Evolutionary conservation across 2,113 vertebrate species (phyloP).

Genomic region (Xiphophorus couchianus): DNA sequence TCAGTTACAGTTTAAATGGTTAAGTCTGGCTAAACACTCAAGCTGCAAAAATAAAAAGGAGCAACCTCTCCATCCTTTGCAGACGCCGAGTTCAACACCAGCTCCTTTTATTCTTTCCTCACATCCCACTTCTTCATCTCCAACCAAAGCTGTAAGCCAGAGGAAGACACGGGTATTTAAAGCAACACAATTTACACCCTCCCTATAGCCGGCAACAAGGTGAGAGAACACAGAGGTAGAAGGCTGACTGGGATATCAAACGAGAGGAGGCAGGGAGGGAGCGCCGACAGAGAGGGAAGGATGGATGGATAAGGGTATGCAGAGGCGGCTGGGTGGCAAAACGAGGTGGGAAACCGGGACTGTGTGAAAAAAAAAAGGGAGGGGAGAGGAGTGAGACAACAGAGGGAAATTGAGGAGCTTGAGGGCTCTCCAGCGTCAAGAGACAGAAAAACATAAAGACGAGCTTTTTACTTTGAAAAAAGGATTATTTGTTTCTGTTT

Average conservation of each 20-base stretch:
- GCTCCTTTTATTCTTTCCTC: conserved; percentile 30
- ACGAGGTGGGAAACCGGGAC: conserved; percentile 21
- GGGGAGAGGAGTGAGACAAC: conserved; percentile 26
- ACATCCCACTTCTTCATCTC: conserved; percentile 22
- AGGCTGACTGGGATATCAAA: conserved; percentile 49
- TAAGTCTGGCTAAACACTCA: conserved; percentile 52
- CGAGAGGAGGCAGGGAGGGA: conserved; percentile 11
- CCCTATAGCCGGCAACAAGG: conserved; percentile 38
- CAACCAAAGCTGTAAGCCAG: conserved; percentile 49
- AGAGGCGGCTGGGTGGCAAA: conserved; percentile 44
- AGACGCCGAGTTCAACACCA: conserved; percentile 60
- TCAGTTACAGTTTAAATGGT: conserved; percentile 61
- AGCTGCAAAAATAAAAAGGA: conserved; percentile 39
- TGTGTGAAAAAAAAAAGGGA: conserved; percentile 1
- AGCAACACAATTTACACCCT: conserved; percentile 79
- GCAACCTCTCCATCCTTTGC: conserved; percentile 58
- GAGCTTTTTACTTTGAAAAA: not conserved
- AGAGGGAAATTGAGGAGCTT: conserved; percentile 21
- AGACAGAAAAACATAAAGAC: not conserved
- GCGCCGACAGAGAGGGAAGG: conserved; percentile 10
- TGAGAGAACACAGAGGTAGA: conserved; percentile 45
- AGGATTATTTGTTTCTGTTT: not conserved
- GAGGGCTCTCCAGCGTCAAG: conserved; percentile 1
- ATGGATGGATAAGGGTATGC: conserved; percentile 35
- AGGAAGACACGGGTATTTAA: conserved; percentile 76